Percentiles rank a stretch among this genome's conserved stretches.
phyloP scores from a whole-genome alignment of 2,113 vertebrate genomes.

The Abramis brama region DNA sequence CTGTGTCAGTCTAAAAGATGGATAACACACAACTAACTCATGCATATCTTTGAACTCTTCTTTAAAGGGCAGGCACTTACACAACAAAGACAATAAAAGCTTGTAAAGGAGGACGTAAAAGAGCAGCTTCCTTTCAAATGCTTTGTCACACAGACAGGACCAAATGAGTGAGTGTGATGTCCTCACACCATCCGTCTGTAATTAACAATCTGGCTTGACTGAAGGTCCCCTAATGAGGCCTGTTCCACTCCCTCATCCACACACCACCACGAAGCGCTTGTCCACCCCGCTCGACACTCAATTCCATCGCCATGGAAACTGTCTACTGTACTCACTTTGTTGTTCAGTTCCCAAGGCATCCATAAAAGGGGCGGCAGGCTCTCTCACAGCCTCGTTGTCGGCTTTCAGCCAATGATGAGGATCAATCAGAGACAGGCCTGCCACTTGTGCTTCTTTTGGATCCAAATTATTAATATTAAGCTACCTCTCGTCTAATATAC shows the following conservation, averaged over 20 bases:
- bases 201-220: constrained; percentile 68
- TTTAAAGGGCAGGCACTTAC: background rate
- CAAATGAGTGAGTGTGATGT: background rate
- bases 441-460: background rate
- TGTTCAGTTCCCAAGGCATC: constrained; percentile 44
- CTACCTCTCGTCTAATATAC: no score
- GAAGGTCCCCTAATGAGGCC: constrained; percentile 62
- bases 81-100: constrained; percentile 11
- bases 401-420: constrained; percentile 29
- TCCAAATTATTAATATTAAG: background rate
- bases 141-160: constrained; percentile 5
- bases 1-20: background rate
- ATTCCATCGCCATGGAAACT: constrained; percentile 69
- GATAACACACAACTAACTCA: background rate
- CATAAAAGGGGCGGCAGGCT: constrained; percentile 56
- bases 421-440: background rate
- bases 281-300: constrained; percentile 54
- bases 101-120: constrained; percentile 7
- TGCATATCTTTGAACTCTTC: constrained; percentile 28
- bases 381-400: constrained; percentile 49
- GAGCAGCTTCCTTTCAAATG: constrained; percentile 16
- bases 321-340: constrained; percentile 50
- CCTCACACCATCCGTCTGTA: constrained; percentile 59
- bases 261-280: constrained; percentile 21
- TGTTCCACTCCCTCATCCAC: constrained; percentile 53